phyloP scores from a whole-genome alignment of 2,888 invertebrate species.

The Eubasilissa splendida region DNA sequence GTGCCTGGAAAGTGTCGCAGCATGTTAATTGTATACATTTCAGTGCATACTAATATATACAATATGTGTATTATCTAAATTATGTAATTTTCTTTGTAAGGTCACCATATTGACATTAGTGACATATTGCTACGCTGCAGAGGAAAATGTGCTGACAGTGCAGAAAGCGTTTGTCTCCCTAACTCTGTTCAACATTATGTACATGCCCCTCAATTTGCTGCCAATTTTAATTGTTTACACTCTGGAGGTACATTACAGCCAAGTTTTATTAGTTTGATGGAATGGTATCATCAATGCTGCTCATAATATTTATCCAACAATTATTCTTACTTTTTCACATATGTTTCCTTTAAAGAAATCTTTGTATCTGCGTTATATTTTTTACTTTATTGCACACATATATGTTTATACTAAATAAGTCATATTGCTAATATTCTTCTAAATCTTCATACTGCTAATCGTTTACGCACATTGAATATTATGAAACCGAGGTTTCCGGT shows the following conservation, averaged over 20 bases:
- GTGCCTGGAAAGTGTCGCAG: not conserved
- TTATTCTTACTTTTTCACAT: constrained; percentile 17
- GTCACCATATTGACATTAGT: constrained; percentile 78
- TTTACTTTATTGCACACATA: too few species aligned
- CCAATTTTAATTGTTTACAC: constrained; percentile 82
- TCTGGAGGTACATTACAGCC: constrained; percentile 78
- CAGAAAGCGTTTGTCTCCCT: constrained; percentile 90
- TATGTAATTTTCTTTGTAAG: constrained; percentile 42
- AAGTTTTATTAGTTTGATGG: constrained; percentile 16
- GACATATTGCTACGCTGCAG: constrained; percentile 81
- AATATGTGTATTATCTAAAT: not conserved
- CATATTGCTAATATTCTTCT: too few species aligned
- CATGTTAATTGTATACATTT: not conserved
- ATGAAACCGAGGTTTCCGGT: too few species aligned
- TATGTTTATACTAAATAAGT: too few species aligned
- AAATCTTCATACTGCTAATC: too few species aligned
- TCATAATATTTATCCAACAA: constrained; percentile 13
- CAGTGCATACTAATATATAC: not conserved
- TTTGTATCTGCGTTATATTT: constrained; percentile 1
- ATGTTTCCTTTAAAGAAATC: constrained; percentile 29
- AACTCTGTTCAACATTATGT: constrained; percentile 89
- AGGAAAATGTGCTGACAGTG: constrained; percentile 83
- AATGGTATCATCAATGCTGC: constrained; percentile 25
- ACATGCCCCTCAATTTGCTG: constrained; percentile 88
- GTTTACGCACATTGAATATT: too few species aligned